Evolutionary conservation across 2,888 invertebrate species (phyloP).

Genomic region (Lampropteryx suffumata): DNA sequence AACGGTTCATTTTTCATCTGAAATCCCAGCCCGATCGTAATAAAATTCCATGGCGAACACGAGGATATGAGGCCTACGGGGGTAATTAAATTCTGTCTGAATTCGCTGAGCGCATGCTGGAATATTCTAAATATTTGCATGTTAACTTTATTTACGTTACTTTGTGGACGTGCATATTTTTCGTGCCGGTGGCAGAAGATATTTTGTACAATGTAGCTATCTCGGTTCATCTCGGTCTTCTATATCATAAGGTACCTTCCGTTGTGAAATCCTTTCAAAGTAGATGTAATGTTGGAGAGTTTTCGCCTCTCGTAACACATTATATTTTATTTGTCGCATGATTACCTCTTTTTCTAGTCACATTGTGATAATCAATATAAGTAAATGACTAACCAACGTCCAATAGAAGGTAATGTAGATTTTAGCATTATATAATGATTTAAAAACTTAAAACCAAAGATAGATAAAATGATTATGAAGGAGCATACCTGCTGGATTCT

Average conservation of each 20-base stretch:
- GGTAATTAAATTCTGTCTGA: conserved; percentile 52
- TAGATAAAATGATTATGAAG: too few species aligned
- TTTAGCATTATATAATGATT: too few species aligned
- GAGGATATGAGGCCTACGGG: conserved; percentile 37
- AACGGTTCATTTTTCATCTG: conserved; percentile 24
- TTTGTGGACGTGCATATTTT: conserved; percentile 18
- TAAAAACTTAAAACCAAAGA: too few species aligned
- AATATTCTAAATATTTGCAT: conserved; percentile 36
- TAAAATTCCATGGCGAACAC: conserved; percentile 45
- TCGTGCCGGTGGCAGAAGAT: conserved; percentile 4
- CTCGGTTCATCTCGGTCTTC: not conserved
- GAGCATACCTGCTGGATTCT: too few species aligned
- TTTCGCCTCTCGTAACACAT: too few species aligned
- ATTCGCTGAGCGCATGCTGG: conserved; percentile 35
- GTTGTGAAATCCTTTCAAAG: too few species aligned
- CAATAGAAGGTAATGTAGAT: too few species aligned
- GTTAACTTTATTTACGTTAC: conserved; percentile 24
- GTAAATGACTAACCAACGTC: too few species aligned
- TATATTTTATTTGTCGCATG: too few species aligned
- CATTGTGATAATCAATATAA: too few species aligned
- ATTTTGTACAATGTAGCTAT: conserved; percentile 7
- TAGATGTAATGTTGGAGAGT: too few species aligned
- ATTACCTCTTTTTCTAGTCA: too few species aligned
- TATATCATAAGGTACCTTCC: not conserved
- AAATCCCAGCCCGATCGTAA: conserved; percentile 34